Base-by-base conservation (phyloP, 2,113 vertebrate genomes). In the Malaclemys terrapin region DNA sequence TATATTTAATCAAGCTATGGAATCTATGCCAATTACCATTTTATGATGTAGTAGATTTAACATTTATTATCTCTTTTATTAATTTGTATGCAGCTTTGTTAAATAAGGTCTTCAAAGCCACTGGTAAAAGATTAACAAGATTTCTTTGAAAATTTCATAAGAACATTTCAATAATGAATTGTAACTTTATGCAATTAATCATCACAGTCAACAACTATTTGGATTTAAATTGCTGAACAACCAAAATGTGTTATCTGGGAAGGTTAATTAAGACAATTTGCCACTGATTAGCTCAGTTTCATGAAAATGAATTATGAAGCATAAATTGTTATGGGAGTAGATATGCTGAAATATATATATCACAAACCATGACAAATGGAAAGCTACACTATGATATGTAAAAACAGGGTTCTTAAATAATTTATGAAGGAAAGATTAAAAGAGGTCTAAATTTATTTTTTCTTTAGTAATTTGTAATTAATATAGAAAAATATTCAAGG, bases 181-280 rank as follows among this genome's bases (percentile, higher is more conserved):
- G 87, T 62, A 50, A 54, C n/a, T 62, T 88, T 65, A 38, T 92
- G 13, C 59, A 87, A 90, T 93, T 87, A 91, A 83, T 79, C 22
- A 88, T 50, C 31, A 76, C 84, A 84, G 7, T 47, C 49, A 95
- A 78, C 5, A 84, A 69, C 4, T 19, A 4, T 53, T 69, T 90
- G 12, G 2, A 57, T 92, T 96, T 89, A 93, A 89, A 75, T 82
- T 85, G 6, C 69, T 87, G 59, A 90, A 47, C 89, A 91, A 1
- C 9, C 12, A 65, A 87, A 45, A 57, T 4, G 1, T 85, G 95
- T 62, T 93, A 54, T 78, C 81, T 82, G 6, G 6, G 6, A 88
- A 88, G 3, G 2, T 45, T 35, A 82, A 22, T 87, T 91, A 92
- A 80, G 31, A 84, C 53, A 79, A 89, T 42, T 80, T 91, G 6